Evolutionary conservation across 92 coral and sea anemone species (phyloP).

Genomic region (Bergia sp.): DNA sequence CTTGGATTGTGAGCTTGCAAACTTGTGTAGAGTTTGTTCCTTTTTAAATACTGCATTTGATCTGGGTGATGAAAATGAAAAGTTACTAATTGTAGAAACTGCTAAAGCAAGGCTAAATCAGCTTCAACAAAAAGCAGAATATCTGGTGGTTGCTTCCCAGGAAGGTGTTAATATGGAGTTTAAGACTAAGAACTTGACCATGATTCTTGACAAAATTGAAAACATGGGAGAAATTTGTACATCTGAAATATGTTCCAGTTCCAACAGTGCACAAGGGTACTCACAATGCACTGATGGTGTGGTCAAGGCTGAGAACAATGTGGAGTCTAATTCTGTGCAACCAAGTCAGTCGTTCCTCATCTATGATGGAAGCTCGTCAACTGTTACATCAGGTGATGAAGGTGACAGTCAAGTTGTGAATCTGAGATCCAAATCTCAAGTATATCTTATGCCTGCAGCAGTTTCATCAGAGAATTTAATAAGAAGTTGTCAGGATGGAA

Average conservation of each 20-base stretch:
- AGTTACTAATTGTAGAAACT: background rate
- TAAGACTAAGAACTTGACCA: background rate
- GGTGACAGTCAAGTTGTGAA: background rate
- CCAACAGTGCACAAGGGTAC: background rate
- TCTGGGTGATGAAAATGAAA: background rate
- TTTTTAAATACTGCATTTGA: background rate
- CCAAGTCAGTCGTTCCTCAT: background rate
- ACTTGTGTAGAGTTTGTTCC: background rate
- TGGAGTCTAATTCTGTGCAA: background rate
- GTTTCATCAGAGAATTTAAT: background rate
- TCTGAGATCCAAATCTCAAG: background rate
- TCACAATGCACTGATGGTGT: background rate
- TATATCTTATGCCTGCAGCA: background rate
- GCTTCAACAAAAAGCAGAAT: background rate
- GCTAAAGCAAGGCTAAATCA: background rate
- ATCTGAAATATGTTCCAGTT: background rate
- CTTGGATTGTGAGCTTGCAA: slow-evolving; percentile 8
- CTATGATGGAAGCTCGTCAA: background rate
- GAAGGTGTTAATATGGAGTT: background rate
- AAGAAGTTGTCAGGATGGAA: background rate
- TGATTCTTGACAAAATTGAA: background rate
- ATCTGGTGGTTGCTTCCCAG: background rate
- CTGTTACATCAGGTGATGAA: background rate
- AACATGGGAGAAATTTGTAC: slow-evolving; percentile 5
- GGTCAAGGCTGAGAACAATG: background rate